Evolutionary conservation across 2,888 invertebrate genomes (phyloP), one percentile per base, ranked within the genome.

Genomic region (Lochmaea crataegi): DNA sequence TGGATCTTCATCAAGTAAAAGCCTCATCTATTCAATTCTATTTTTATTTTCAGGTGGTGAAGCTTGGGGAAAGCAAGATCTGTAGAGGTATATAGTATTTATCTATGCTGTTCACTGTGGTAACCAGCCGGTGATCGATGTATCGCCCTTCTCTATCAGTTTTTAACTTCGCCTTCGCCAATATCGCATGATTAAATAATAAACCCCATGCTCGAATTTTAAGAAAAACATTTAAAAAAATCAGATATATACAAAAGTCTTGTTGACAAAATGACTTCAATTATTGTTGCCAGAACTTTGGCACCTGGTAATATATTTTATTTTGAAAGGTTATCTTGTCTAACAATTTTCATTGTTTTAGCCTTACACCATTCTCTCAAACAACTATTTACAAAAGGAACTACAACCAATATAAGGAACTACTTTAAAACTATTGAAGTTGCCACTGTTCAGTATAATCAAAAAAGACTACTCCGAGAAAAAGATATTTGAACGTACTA

Each of bases 401-500:
- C 88, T 69, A 76, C 86, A 42, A 77, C 82, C n/a, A 87, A 85
- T 82, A 84, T 84, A 45, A 79, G 82, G 38, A 83, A 82, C 67
- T 80, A 79, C 61, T 72, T 78, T 9, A 80, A 77, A 79, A 76
- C 84, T 18, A 63, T 85, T 60, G 86, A 86, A 72, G 82, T 86
- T 32, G 83, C 86, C 56, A 73, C 87, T 53, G 87, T 86, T 26
- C 80, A 71, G 77, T 83, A 80, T 84, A 89, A 75, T 80, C 87
- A 84, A 81, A 85, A 85, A 67, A 84, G 90, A 75, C 86, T 85
- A 91, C 80, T 90, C 92, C 0, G 95, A 95, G 80, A 96, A 96
- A 82, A 92, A 92, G 86, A 91, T 95, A 0, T 97, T 90, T 85
- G 90, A 91, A 80, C 89, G 96, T 79, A 92, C 89, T 38, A 97